Base-by-base conservation (phyloP, 2,888 invertebrate genomes). In the Spilosoma lubricipeda region DNA sequence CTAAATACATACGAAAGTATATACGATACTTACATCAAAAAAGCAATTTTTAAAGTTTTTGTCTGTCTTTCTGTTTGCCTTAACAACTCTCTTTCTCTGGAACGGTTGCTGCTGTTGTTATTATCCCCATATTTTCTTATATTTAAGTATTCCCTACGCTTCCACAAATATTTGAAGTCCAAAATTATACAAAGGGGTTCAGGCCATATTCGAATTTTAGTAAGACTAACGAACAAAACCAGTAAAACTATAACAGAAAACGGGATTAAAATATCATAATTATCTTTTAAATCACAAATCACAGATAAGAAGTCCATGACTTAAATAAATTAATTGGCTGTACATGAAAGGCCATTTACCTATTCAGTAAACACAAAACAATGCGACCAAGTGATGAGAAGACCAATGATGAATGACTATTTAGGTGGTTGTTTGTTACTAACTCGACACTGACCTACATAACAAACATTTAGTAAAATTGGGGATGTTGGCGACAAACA, bases 401-500 rank as follows among this genome's bases (percentile, higher is more conserved):
- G 66, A 36, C 63, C 70, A 56, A 71, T 67, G 74, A 71, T 71
- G 52, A 39, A 74, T 65, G 45, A n/a, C 15, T 56, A n/a, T 48
- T 68, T 64, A 64, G 66, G 42, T 66, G 15, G 66, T 56, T 71
- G 33, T 71, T 70, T 67, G 30, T 23, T 67, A 69, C 39, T 67
- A 13, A 63, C 36, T 52, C 42, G 68, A 42, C 74, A 67, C 52
- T 74, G 74, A 74, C 74, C 71, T 71, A 63, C 48, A 67, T 70
- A 59, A 20, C 23, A 15, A 11, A 13, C 8, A n/a, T 45, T 11
- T 70, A 18, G 39, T 30, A 27, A 27, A 56, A 56, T 69, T 69
- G 7, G 27, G 63, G 56, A 56, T n/a, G 39, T 48, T 56, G 69
- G 23, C n/a, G 52, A 69, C 52, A 42, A 56, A n/a, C 8, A 3